Evolutionary conservation across 2,797 vertebrate species (phyloP).

Genomic region (Philypnodon macrostomus): DNA sequence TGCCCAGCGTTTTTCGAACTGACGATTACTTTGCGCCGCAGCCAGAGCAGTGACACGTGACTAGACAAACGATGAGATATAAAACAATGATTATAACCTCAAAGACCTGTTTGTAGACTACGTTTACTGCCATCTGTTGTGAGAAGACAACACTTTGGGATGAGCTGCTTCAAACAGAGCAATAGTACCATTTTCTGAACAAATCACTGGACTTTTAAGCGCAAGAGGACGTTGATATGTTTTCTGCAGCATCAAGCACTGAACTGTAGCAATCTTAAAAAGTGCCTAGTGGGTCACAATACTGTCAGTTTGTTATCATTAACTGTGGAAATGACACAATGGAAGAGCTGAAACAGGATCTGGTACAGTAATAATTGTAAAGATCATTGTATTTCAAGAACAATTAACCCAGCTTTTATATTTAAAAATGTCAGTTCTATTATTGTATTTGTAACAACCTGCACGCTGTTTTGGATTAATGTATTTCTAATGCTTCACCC

Average conservation of each 20-base stretch:
- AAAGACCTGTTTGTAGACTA: conserved; percentile 53
- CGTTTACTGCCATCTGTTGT: conserved; percentile 60
- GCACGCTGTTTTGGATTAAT: conserved; percentile 57
- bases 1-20: conserved; percentile 87
- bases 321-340: conserved; percentile 17
- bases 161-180: conserved; percentile 65
- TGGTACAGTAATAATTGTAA: conserved; percentile 30
- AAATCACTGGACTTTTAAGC: conserved; percentile 38
- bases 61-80: not conserved
- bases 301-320: conserved; percentile 43
- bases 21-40: conserved; percentile 89
- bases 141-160: conserved; percentile 47
- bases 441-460: conserved; percentile 61
- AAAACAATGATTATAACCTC: conserved; percentile 42
- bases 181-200: conserved; percentile 69
- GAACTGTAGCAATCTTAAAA: conserved; percentile 68
- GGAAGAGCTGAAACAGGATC: conserved; percentile 29
- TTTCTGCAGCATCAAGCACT: conserved; percentile 54
- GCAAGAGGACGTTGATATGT: conserved; percentile 33
- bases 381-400: conserved; percentile 31
- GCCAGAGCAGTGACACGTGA: conserved; percentile 70
- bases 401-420: conserved; percentile 41
- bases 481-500: conserved; percentile 34
- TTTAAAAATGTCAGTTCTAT: conserved; percentile 45
- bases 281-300: conserved; percentile 66